A percentile compares a stretch with the other conserved stretches of the same genome.
These are phyloP conservation scores for Spea multiplicata DNA, from an alignment of 2,113 vertebrate species.

Conservation along the genomic window DNA sequence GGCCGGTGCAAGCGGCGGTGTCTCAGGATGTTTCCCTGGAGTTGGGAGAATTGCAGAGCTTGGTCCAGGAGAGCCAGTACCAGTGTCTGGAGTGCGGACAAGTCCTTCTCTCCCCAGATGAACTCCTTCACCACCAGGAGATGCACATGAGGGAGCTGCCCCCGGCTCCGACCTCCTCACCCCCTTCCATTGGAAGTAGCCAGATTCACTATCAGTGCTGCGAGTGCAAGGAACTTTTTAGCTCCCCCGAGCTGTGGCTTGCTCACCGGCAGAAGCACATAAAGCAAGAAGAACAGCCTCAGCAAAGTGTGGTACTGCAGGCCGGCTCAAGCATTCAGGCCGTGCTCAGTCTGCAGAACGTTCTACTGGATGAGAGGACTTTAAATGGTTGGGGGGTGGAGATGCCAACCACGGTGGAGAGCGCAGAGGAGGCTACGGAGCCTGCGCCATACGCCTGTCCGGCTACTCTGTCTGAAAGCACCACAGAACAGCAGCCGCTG, in stretches of 20 bases:
- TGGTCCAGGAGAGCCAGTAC: conserved; percentile 69
- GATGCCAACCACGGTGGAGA: conserved; percentile 65
- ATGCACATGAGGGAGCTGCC: conserved; percentile 77
- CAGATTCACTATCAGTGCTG: conserved; percentile 86
- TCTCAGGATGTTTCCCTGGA: conserved; percentile 35
- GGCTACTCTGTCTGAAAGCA: conserved; percentile 5
- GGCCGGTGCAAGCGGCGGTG: conserved; percentile 40
- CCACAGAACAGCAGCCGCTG: conserved; percentile 5
- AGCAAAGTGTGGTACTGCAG: conserved; percentile 65
- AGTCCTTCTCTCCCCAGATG: conserved; percentile 72
- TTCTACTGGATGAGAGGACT: conserved; percentile 67
- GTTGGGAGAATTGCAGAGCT: conserved; percentile 43
- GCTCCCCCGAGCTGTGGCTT: conserved; percentile 78
- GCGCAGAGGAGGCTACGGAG: background rate
- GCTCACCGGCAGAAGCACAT: conserved; percentile 75
- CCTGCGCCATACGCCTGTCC: background rate
- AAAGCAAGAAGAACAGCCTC: conserved; percentile 62
- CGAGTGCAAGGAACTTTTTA: conserved; percentile 81
- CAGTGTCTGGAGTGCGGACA: conserved; percentile 84
- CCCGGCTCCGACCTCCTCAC: conserved; percentile 9
- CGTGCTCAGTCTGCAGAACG: conserved; percentile 68
- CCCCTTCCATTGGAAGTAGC: conserved; percentile 44
- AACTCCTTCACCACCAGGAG: conserved; percentile 83
- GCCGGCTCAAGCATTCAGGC: conserved; percentile 67
- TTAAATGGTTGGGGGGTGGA: conserved; percentile 66